A percentile compares a stretch with the other conserved stretches of the same genome.
phyloP scores from a whole-genome alignment of 2,888 invertebrate species.

The Mesodorylaimus sp. region DNA sequence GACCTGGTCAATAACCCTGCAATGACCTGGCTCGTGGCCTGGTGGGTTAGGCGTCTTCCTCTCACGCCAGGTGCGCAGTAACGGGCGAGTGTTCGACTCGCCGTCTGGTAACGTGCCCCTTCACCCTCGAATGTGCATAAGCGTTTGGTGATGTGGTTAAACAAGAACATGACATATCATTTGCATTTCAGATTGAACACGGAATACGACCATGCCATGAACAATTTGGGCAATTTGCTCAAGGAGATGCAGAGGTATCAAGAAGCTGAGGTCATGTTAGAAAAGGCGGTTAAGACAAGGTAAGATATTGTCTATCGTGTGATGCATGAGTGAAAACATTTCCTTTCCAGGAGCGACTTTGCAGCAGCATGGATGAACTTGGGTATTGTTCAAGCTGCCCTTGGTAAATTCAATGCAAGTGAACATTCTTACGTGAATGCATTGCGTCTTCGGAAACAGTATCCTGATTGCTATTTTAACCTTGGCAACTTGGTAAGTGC shows the following conservation, averaged over 20 bases:
- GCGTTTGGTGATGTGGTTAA: too few species aligned
- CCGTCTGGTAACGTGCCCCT: too few species aligned
- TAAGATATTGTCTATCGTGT: slow-evolving; percentile 29
- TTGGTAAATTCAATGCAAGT: slow-evolving; percentile 51
- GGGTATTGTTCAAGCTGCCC: slow-evolving; percentile 66
- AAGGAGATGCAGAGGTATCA: slow-evolving; percentile 47
- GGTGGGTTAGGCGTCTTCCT: too few species aligned
- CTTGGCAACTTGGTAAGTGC: slow-evolving; percentile 70
- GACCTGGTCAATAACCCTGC: too few species aligned
- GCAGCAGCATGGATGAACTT: slow-evolving; percentile 97
- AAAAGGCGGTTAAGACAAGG: slow-evolving; percentile 53
- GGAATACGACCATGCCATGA: slow-evolving; percentile 73
- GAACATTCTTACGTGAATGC: slow-evolving; percentile 61
- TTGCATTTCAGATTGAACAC: slow-evolving; percentile 48
- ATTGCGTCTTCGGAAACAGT: slow-evolving; percentile 51
- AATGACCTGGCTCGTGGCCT: too few species aligned
- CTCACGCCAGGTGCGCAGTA: too few species aligned
- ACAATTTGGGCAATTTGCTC: slow-evolving; percentile 69
- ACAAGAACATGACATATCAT: too few species aligned
- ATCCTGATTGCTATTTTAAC: slow-evolving; percentile 84
- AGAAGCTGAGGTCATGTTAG: slow-evolving; percentile 55
- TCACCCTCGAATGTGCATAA: too few species aligned
- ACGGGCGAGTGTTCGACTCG: too few species aligned
- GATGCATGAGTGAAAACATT: neutral
- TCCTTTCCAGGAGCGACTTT: slow-evolving; percentile 51